phyloP scores from a whole-genome alignment of 2,888 invertebrate species.

The Tetropium fuscum region DNA sequence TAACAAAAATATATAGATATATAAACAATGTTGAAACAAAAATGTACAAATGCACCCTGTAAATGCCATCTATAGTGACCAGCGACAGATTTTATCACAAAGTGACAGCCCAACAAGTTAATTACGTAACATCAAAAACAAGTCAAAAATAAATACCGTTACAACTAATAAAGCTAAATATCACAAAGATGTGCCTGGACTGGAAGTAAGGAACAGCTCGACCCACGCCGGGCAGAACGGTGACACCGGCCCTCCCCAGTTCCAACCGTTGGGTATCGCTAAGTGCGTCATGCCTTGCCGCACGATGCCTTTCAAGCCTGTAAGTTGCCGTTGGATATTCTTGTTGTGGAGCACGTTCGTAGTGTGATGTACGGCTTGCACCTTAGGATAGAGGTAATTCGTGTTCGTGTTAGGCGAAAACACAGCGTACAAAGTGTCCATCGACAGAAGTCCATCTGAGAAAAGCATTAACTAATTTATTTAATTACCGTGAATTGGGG shows the following conservation, averaged over 20 bases:
- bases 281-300: slow-evolving; percentile 79
- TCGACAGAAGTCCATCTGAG: slow-evolving; percentile 46
- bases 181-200: slow-evolving; percentile 57
- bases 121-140: slow-evolving; percentile 26
- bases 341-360: slow-evolving; percentile 51
- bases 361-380: slow-evolving; percentile 40
- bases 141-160: slow-evolving; percentile 48
- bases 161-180: slow-evolving; percentile 53
- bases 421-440: slow-evolving; percentile 54
- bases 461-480: no score
- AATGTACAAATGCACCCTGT: not conserved
- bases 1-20: slow-evolving; percentile 1
- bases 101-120: slow-evolving; percentile 30
- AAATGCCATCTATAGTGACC: slow-evolving; percentile 5
- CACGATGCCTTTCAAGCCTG: slow-evolving; percentile 74
- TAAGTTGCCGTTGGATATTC: slow-evolving; percentile 58
- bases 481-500: no score
- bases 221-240: slow-evolving; percentile 82
- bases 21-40: not conserved
- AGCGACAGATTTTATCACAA: not conserved
- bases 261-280: slow-evolving; percentile 87
- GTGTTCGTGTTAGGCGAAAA: slow-evolving; percentile 57
- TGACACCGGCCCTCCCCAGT: slow-evolving; percentile 84
- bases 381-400: slow-evolving; percentile 38
- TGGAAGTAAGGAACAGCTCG: slow-evolving; percentile 69